phyloP scores from a whole-genome alignment of 2,797 vertebrate genomes.

The Notolabrus celidotus region DNA sequence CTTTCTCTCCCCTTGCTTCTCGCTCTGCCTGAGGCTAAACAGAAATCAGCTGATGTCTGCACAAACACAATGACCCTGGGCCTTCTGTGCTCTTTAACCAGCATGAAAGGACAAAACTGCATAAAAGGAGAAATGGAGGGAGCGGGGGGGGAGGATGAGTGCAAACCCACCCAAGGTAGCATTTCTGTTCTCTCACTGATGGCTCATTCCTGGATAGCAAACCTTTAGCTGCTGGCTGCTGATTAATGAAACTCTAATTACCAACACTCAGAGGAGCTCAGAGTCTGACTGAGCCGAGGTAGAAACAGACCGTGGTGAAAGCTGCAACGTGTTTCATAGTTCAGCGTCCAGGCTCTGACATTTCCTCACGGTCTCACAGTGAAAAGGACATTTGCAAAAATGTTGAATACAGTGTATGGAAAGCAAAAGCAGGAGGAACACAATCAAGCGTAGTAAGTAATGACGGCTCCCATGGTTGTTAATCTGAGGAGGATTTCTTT shows the following conservation, averaged over 20 bases:
- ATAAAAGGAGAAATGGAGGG: slow-evolving; percentile 21
- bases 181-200: slow-evolving; percentile 16
- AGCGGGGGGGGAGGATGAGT: slow-evolving; percentile 6
- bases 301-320: not conserved
- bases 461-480: no score
- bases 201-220: slow-evolving; percentile 20
- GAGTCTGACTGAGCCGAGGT: not conserved
- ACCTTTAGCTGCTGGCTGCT: slow-evolving; percentile 12
- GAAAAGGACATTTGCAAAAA: no score
- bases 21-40: slow-evolving; percentile 43
- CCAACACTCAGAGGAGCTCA: not conserved
- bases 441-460: no score
- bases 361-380: no score
- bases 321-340: no score
- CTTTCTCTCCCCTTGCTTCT: slow-evolving; percentile 36
- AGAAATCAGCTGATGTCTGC: slow-evolving; percentile 75
- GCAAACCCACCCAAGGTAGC: slow-evolving; percentile 17
- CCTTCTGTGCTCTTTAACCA: slow-evolving; percentile 58
- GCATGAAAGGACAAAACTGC: slow-evolving; percentile 46
- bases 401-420: no score
- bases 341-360: no score
- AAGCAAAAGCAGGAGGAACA: no score
- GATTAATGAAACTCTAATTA: slow-evolving; percentile 1
- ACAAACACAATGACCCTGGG: slow-evolving; percentile 67
- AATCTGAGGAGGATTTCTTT: no score